Evolutionary conservation across 2,888 invertebrate genomes (phyloP).

Genomic region (Tetheella fluctuosa): DNA sequence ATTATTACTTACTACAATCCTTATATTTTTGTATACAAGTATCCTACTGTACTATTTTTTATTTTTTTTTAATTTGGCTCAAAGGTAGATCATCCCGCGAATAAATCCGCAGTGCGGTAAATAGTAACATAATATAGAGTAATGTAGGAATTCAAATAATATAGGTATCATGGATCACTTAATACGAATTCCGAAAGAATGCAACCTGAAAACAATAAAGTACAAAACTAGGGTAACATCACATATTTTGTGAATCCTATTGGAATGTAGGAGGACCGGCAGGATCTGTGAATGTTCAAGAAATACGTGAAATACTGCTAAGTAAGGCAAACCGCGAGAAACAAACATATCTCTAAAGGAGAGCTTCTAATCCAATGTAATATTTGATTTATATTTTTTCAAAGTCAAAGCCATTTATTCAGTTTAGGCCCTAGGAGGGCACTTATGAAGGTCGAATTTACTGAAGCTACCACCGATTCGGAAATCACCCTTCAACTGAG

Average conservation of each 20-base stretch:
- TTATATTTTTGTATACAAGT: too few relatives aligned
- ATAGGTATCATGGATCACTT: background rate
- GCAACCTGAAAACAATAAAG: slow-evolving; percentile 2
- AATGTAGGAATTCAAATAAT: background rate
- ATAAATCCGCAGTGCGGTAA: too few relatives aligned
- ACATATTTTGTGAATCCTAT: slow-evolving; percentile 4
- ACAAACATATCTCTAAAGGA: background rate
- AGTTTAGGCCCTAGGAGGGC: too few relatives aligned
- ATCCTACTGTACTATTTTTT: too few relatives aligned
- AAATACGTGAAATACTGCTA: background rate
- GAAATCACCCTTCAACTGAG: too few relatives aligned
- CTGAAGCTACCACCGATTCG: too few relatives aligned
- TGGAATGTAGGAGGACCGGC: background rate
- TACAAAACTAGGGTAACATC: background rate
- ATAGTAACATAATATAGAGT: too few relatives aligned
- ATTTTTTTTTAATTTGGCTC: too few relatives aligned
- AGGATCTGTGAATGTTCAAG: background rate
- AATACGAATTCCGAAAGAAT: background rate
- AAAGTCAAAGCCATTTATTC: too few relatives aligned
- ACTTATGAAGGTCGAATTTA: too few relatives aligned
- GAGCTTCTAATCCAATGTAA: background rate
- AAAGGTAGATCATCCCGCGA: too few relatives aligned
- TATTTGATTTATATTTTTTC: background rate
- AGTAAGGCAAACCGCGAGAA: background rate
- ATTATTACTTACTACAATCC: background rate